phyloP scores from a whole-genome alignment of 2,113 vertebrate genomes.

The Myodes glareolus region DNA sequence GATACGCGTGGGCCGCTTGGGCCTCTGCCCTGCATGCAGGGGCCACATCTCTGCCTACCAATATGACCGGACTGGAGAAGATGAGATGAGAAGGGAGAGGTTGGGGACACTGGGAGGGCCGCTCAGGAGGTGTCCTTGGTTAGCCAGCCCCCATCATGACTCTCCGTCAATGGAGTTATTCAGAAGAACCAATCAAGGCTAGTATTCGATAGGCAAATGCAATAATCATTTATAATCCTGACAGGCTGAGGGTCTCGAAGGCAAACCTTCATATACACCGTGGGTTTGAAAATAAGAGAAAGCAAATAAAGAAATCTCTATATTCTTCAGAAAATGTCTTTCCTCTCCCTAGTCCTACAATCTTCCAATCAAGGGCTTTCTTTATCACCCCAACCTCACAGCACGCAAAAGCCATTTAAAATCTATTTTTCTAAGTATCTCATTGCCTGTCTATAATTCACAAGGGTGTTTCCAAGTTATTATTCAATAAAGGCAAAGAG shows the following conservation, averaged over 20 bases:
- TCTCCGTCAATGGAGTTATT: constrained; percentile 19
- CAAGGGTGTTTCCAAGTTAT: neutral
- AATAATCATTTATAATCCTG: constrained; percentile 69
- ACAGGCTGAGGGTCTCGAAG: constrained; percentile 68
- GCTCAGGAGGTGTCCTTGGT: neutral
- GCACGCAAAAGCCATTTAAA: constrained; percentile 48
- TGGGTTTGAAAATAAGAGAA: constrained; percentile 62
- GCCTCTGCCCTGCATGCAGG: neutral
- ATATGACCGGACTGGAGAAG: neutral
- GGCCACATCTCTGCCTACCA: neutral
- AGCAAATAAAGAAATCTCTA: constrained; percentile 68
- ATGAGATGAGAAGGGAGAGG: neutral
- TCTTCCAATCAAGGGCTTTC: constrained; percentile 54
- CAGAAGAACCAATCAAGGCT: constrained; percentile 53
- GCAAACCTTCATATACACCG: constrained; percentile 29
- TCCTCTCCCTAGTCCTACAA: constrained; percentile 41
- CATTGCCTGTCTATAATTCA: neutral
- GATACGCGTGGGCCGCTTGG: rapidly evolving
- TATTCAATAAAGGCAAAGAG: constrained; percentile 16
- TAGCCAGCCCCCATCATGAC: rapidly evolving
- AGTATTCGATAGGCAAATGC: constrained; percentile 44
- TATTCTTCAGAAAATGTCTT: constrained; percentile 62
- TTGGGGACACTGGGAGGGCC: neutral
- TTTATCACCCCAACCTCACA: constrained; percentile 51
- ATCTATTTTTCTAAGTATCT: constrained; percentile 48